These are phyloP conservation scores for Danaus chrysippus DNA, from an alignment of 2,888 invertebrate genomes.

Conservation along the genomic window DNA sequence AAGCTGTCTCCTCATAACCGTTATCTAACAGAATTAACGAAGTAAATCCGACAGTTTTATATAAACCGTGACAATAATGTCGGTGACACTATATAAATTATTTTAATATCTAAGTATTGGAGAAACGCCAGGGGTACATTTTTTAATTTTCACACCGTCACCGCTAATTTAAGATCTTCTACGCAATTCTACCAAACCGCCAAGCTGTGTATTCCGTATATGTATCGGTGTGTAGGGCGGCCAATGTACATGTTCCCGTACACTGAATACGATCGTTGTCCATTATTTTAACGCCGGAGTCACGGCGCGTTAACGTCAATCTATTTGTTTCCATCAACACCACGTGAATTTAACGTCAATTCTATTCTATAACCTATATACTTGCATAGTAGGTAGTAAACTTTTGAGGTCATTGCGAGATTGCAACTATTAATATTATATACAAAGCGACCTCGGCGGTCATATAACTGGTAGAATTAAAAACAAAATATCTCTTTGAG, in stretches of 20 bases:
- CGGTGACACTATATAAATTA: slow-evolving; percentile 24
- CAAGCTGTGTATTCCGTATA: background rate
- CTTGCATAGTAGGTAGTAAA: too few relatives aligned
- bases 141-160: slow-evolving; percentile 20
- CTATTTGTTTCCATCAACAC: background rate
- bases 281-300: slow-evolving; percentile 20
- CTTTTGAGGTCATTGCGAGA: too few relatives aligned
- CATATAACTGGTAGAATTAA: too few relatives aligned
- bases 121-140: slow-evolving; percentile 20
- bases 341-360: too few relatives aligned
- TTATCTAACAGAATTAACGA: background rate
- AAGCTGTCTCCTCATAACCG: background rate
- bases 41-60: slow-evolving; percentile 12
- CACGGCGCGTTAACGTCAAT: slow-evolving; percentile 10
- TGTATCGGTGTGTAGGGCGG: background rate
- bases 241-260: slow-evolving; percentile 17
- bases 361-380: too few relatives aligned
- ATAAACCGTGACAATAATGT: slow-evolving; percentile 18
- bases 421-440: too few relatives aligned
- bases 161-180: slow-evolving; percentile 23
- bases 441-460: too few relatives aligned
- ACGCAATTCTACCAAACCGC: background rate
- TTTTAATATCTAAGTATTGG: slow-evolving; percentile 28
- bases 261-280: slow-evolving; percentile 4
- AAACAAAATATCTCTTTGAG: too few relatives aligned